Percentiles rank a stretch among this genome's conserved stretches.
Evolutionary conservation across 2,888 invertebrate species (phyloP).

Genomic region (Lymantria monacha): DNA sequence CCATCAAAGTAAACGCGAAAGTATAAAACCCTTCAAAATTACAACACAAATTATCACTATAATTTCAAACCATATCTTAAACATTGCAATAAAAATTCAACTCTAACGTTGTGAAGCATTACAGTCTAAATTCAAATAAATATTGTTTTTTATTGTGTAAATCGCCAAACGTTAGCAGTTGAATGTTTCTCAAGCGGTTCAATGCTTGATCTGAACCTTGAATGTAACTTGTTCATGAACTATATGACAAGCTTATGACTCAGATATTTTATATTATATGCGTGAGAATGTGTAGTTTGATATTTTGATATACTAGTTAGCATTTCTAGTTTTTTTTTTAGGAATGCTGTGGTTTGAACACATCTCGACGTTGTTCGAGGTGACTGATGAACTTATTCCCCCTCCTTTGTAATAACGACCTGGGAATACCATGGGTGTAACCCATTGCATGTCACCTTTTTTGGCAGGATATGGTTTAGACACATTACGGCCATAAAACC

Average conservation of each 20-base stretch:
- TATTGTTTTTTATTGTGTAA: conserved; percentile 4
- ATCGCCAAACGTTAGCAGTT: conserved; percentile 9
- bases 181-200: conserved; percentile 24
- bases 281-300: background rate
- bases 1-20: no score
- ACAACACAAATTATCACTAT: background rate
- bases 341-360: no score
- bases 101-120: accelerated
- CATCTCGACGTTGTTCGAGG: no score
- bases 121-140: conserved; percentile 8
- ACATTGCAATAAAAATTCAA: background rate
- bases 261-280: background rate
- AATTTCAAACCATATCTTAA: no score
- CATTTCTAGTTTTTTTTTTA: no score
- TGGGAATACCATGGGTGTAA: no score
- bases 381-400: no score
- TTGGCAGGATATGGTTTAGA: no score
- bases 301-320: background rate
- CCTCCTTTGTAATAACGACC: no score
- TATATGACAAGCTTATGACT: conserved; percentile 1
- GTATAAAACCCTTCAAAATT: background rate
- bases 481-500: no score
- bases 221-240: conserved; percentile 2
- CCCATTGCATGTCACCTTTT: no score
- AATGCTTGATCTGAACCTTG: conserved; percentile 9